phyloP scores from a whole-genome alignment of 2,113 vertebrate genomes.

The Stomatorhinus ivindoensis region DNA sequence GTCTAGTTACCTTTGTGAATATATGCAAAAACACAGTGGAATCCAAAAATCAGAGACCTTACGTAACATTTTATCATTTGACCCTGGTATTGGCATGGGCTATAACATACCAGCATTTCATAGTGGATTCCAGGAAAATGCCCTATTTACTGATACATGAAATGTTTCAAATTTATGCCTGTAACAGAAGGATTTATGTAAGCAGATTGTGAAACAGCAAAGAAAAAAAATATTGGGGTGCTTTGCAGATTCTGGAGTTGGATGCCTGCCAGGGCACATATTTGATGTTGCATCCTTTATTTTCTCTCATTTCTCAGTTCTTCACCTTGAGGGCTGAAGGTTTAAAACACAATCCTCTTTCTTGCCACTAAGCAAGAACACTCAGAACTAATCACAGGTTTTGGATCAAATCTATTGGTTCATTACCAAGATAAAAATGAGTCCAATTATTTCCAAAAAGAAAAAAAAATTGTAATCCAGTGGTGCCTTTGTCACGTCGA shows the following conservation, averaged over 20 bases:
- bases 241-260: background rate
- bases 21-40: background rate
- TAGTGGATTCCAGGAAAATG: background rate
- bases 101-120: background rate
- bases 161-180: background rate
- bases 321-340: no score
- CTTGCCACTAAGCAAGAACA: no score
- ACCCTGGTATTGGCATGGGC: background rate
- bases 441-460: no score
- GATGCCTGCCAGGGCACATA: background rate
- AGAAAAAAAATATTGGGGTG: background rate
- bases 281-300: background rate
- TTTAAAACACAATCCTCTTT: no score
- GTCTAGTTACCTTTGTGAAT: background rate
- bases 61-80: background rate
- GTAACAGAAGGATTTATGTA: background rate
- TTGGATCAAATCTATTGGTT: no score
- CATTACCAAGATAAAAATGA: no score
- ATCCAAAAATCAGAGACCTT: background rate
- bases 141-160: background rate
- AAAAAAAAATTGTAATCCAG: no score
- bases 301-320: no score
- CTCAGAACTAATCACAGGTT: no score
- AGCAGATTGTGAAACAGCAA: background rate
- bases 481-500: no score